Conservation (phyloP, 1,140 invertebrate genomes). For the Dendrolimus kikuchii region DNA sequence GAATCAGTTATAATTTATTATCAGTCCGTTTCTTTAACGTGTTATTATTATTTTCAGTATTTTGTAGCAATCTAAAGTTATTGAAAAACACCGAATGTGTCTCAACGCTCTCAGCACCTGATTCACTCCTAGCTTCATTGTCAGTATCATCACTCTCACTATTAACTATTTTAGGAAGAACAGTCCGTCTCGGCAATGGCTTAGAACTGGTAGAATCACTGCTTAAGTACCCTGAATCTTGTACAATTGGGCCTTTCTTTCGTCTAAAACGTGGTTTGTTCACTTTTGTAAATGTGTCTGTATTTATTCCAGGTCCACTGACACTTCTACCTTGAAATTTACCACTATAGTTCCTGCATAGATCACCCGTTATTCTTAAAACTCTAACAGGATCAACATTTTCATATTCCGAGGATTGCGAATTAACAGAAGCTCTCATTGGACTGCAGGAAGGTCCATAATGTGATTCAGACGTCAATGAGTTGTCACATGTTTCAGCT, state of each 20-base stretch:
- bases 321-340: constrained; percentile 19
- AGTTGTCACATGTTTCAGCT: constrained; percentile 24
- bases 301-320: constrained; percentile 33
- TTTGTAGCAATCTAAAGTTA: constrained; percentile 63
- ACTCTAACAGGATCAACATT: constrained; percentile 27
- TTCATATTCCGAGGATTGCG: constrained; percentile 58
- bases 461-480: constrained; percentile 20
- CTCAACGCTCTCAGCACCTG: constrained; percentile 86
- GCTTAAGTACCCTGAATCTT: constrained; percentile 84
- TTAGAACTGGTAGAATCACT: constrained; percentile 79
- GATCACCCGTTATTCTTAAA: constrained; percentile 11
- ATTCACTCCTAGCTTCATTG: constrained; percentile 85
- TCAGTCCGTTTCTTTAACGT: not conserved
- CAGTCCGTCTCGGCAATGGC: constrained; percentile 47
- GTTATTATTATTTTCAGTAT: constrained; percentile 15
- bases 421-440: constrained; percentile 58
- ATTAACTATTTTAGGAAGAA: constrained; percentile 60
- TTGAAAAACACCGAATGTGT: constrained; percentile 87
- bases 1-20: no score
- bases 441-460: constrained; percentile 42
- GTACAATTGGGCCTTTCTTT: constrained; percentile 50
- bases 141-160: constrained; percentile 82
- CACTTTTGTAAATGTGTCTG: constrained; percentile 49
- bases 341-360: constrained; percentile 24
- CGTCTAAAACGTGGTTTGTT: constrained; percentile 36